Percentiles rank a stretch among this genome's conserved stretches.
Evolutionary conservation across 2,888 invertebrate genomes (phyloP).

Genomic region (Crioceris asparagi): DNA sequence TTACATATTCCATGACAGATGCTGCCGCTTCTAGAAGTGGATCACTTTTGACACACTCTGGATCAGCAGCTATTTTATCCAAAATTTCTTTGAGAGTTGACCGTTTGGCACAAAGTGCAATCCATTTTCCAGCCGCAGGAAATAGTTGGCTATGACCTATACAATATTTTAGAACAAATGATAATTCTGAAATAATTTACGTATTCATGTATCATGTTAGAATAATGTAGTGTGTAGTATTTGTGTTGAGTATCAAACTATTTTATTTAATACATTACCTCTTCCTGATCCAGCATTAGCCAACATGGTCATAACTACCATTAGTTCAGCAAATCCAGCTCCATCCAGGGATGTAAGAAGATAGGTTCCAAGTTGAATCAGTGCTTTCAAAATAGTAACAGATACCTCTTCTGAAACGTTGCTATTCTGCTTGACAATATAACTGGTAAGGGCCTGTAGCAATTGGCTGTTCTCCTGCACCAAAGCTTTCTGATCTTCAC

Average conservation of each 20-base stretch:
- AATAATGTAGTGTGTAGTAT: neutral
- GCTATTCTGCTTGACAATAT: slow-evolving; percentile 59
- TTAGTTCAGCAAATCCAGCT: slow-evolving; percentile 66
- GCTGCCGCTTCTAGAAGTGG: slow-evolving; percentile 66
- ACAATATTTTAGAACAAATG: too few species aligned
- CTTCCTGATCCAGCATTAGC: slow-evolving; percentile 76
- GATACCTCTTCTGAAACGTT: slow-evolving; percentile 51
- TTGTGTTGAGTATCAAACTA: neutral
- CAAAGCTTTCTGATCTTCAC: slow-evolving; percentile 41
- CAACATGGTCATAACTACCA: slow-evolving; percentile 68
- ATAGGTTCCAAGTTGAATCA: slow-evolving; percentile 63
- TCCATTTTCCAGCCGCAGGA: slow-evolving; percentile 70
- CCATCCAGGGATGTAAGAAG: slow-evolving; percentile 54
- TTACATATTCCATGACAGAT: slow-evolving; percentile 73
- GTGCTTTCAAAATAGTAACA: slow-evolving; percentile 54
- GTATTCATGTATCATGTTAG: too few species aligned
- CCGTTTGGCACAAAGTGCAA: slow-evolving; percentile 57
- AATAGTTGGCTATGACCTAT: slow-evolving; percentile 67
- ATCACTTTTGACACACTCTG: slow-evolving; percentile 37
- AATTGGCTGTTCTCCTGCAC: slow-evolving; percentile 60
- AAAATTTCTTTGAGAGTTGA: slow-evolving; percentile 46
- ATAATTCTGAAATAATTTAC: too few species aligned
- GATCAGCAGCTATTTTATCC: slow-evolving; percentile 44
- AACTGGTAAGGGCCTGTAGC: slow-evolving; percentile 58
- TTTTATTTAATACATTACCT: slow-evolving; percentile 28